These are phyloP conservation scores for Todus mexicanus DNA, from an alignment of 2,797 vertebrate species.

Conservation along the genomic window DNA sequence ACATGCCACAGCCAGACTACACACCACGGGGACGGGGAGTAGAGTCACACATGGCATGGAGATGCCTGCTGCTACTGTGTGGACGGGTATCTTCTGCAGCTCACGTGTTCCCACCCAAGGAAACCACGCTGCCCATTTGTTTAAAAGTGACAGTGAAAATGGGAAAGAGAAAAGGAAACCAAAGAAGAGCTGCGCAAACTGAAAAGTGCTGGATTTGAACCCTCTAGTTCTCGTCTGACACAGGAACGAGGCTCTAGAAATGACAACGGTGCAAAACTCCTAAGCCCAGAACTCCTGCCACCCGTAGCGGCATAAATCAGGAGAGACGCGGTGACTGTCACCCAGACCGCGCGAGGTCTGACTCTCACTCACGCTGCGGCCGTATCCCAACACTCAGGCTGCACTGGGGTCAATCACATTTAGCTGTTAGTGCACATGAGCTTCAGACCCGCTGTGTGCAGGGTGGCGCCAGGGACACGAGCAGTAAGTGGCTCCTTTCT, in stretches of 20 bases:
- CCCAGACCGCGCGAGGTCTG: background rate
- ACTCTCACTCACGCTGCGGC: background rate
- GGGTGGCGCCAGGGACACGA: background rate
- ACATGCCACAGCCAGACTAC: background rate
- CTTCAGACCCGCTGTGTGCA: background rate
- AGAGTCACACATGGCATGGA: accelerated
- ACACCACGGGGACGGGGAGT: background rate
- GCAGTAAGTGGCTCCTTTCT: background rate
- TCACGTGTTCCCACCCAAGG: accelerated
- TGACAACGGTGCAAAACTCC: background rate
- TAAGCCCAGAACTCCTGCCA: background rate
- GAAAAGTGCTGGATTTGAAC: background rate
- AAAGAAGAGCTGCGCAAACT: background rate
- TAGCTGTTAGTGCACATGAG: accelerated
- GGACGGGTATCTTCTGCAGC: background rate
- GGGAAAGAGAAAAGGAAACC: background rate
- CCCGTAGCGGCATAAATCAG: background rate
- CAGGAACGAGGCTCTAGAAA: background rate
- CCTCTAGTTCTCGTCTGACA: background rate
- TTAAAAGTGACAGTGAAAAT: background rate
- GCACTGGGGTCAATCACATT: accelerated
- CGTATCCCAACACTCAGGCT: accelerated
- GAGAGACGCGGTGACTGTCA: background rate
- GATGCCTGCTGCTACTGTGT: background rate
- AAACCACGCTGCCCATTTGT: background rate